Percentiles rank a stretch among this genome's conserved stretches.
Conservation (phyloP, 2,113 vertebrate genomes). For the Furnarius figulus region DNA sequence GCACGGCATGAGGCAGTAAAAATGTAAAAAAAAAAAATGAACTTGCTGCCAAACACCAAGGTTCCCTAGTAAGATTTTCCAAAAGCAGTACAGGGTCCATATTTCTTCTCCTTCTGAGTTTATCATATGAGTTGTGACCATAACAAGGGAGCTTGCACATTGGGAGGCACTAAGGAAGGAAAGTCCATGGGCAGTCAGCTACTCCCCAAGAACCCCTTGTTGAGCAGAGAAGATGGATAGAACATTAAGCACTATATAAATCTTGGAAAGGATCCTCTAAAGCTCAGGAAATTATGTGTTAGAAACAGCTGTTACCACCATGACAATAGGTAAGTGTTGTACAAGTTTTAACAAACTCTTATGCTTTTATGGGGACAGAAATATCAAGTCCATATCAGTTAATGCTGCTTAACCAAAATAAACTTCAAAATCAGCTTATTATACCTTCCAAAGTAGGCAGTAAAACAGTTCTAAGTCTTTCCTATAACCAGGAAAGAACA, state of each 20-base stretch:
- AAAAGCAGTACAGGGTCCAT: not conserved
- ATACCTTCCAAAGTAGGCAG: not conserved
- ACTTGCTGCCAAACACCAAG: not conserved
- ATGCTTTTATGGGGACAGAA: not conserved
- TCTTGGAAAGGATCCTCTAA: not conserved
- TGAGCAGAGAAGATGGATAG: not conserved
- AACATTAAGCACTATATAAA: not conserved
- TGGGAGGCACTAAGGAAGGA: not conserved
- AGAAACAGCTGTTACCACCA: not conserved
- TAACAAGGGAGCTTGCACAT: not conserved
- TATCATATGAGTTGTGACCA: not conserved
- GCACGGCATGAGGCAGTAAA: not conserved
- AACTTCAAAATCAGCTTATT: not conserved
- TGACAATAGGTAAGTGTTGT: not conserved
- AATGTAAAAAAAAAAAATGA: not conserved
- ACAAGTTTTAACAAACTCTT: not conserved
- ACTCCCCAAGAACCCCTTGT: not conserved
- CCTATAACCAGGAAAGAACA: not conserved
- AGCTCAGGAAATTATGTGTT: not conserved
- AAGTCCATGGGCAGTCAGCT: not conserved
- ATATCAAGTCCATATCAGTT: not conserved
- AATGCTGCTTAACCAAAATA: not conserved
- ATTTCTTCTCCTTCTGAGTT: not conserved
- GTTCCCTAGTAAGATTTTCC: not conserved
- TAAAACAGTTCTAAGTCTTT: not conserved